A percentile compares a stretch with the other conserved stretches of the same genome.
Conservation (phyloP, 1,140 invertebrate species). For the Aporrectodea caliginosa region DNA sequence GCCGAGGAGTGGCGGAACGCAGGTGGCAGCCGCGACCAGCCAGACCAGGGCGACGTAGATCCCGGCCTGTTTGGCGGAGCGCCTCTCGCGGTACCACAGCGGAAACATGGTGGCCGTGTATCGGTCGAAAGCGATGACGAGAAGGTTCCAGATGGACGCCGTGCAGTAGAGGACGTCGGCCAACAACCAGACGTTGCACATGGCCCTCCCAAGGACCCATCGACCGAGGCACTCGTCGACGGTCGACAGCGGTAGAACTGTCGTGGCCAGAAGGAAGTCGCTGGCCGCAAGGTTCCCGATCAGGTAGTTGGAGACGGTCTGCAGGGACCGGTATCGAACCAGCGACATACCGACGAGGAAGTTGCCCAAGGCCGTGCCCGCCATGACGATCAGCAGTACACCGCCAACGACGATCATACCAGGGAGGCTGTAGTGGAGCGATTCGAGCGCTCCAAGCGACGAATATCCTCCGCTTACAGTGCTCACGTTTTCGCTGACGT, state of each 20-base stretch:
- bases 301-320: constrained; percentile 55
- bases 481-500: background rate
- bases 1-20: constrained; percentile 36
- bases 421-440: constrained; percentile 18
- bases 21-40: constrained; percentile 43
- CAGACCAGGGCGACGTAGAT: constrained; percentile 48
- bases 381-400: constrained; percentile 44
- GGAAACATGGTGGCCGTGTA: constrained; percentile 56
- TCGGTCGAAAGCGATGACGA: constrained; percentile 54
- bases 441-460: background rate
- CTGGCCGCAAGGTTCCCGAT: constrained; percentile 40
- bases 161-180: constrained; percentile 56
- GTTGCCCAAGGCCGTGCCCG: constrained; percentile 56
- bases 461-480: background rate
- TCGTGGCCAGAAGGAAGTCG: constrained; percentile 34
- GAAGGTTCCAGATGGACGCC: constrained; percentile 56
- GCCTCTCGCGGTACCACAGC: constrained; percentile 53
- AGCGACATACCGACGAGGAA: constrained; percentile 49
- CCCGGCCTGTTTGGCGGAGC: constrained; percentile 43
- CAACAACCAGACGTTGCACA: constrained; percentile 38
- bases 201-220: constrained; percentile 30
- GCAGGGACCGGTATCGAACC: constrained; percentile 47
- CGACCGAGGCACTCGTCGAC: constrained; percentile 23
- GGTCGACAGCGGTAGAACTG: constrained; percentile 34
- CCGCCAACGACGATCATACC: constrained; percentile 39